phyloP scores from a whole-genome alignment of 2,888 invertebrate genomes.

The Myathropa florea region DNA sequence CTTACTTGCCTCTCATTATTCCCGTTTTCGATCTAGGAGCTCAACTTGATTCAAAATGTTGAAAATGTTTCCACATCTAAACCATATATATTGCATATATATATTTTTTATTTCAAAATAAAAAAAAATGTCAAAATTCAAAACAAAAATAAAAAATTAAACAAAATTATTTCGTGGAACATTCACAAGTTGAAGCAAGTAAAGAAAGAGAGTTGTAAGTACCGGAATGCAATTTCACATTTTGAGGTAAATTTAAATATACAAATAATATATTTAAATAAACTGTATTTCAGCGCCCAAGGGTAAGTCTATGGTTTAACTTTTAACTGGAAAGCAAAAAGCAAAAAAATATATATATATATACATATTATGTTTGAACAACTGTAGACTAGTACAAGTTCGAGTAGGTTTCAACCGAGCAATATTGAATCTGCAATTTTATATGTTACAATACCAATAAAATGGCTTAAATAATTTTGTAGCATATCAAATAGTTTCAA shows the following conservation, averaged over 20 bases:
- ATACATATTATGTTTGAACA: conserved; percentile 53
- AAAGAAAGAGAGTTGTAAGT: conserved; percentile 71
- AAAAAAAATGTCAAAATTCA: conserved; percentile 71
- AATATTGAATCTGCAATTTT: conserved; percentile 49
- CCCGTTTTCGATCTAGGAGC: conserved; percentile 81
- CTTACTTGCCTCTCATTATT: conserved; percentile 80
- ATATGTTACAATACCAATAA: conserved; percentile 41
- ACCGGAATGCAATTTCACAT: conserved; percentile 67
- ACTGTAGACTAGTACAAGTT: conserved; percentile 66
- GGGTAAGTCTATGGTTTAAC: conserved; percentile 68
- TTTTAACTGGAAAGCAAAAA: conserved; percentile 40
- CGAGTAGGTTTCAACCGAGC: conserved; percentile 67
- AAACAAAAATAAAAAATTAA: conserved; percentile 37
- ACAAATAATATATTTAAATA: conserved; percentile 48
- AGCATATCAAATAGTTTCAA: conserved; percentile 60
- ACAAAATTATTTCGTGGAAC: conserved; percentile 76
- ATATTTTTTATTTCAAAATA: conserved; percentile 60
- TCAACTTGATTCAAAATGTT: conserved; percentile 80
- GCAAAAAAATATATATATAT: background rate
- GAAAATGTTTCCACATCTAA: conserved; percentile 78
- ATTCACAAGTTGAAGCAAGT: conserved; percentile 80
- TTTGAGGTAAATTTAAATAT: conserved; percentile 68
- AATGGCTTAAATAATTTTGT: conserved; percentile 61
- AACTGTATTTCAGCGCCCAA: conserved; percentile 67
- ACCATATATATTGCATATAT: conserved; percentile 31